Base-by-base conservation (phyloP, 2,113 vertebrate species). In the Sinocyclocheilus anshuiensis region DNA sequence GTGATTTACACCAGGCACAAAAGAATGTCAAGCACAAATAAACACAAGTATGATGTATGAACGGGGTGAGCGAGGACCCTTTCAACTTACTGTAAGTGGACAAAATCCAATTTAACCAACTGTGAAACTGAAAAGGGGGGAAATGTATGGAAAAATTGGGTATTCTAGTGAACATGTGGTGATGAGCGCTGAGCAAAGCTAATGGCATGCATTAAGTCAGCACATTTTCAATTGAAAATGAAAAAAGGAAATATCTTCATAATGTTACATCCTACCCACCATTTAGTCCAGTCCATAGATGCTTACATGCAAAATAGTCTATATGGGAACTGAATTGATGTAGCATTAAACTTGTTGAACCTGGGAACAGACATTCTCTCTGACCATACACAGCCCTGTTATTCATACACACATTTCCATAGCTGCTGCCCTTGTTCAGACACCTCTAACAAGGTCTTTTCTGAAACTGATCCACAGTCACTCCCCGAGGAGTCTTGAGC, bases 1-100 rank as follows among this genome's bases (percentile, higher is more conserved):
- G 92, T 94, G 93, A 95, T 94, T 95, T 94, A 93, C 94, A 93
- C 90, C 69, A 92, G 92, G 92, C 91, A 89, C 92, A 84, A 74
- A 92, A 92, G 91, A 92, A 94, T 93, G 91, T 91, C 84, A 91
- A 94, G 92, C 91, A 90, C 88, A 92, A 88, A 92, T 92, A 93
- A 94, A 94, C 92, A 94, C 90, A 90, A 91, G 93, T 89, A 88
- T 89, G 92, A 93, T 92, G 75, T 88, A 87, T 83, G 84, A 81
- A 71, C 10, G 5, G 63, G 57, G 48, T n/a, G 24, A 29, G 48
- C 33, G 50, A 67, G 50, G 57, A 74, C 36, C 53, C 79, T 86
- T 78, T 72, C 75, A 85, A 84, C 69, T 80, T 87, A 88, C 82
- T 84, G 86, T 85, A 84, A 82, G 83, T 63, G 29, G 50, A 78